Conservation (phyloP, 2,797 vertebrate genomes). For the Semotilus atromaculatus region DNA sequence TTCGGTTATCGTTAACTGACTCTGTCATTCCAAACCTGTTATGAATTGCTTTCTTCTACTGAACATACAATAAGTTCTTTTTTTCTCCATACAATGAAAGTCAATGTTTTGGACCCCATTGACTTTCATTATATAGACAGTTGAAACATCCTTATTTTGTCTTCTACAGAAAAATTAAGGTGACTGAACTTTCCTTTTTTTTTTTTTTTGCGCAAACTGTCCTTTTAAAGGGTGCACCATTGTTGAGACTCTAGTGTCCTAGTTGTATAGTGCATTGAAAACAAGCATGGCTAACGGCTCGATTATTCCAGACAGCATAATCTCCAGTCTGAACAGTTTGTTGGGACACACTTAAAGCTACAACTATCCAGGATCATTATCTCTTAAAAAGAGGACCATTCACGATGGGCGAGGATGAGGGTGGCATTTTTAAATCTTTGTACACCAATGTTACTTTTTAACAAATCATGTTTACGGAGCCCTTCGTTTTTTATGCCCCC, state of each 20-base stretch:
- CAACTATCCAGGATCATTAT: slow-evolving; percentile 23
- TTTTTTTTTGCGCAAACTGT: not conserved
- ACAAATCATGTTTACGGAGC: slow-evolving; percentile 38
- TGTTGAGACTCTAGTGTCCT: slow-evolving; percentile 72
- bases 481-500: slow-evolving; percentile 13
- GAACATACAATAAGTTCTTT: not conserved
- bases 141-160: no score
- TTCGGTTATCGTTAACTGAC: not conserved
- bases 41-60: not conserved
- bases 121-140: not conserved
- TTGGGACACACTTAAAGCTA: slow-evolving; percentile 47
- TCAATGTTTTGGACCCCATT: not conserved
- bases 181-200: no score
- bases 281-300: not conserved
- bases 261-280: slow-evolving; percentile 28
- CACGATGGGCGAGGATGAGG: not conserved
- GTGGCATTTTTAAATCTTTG: slow-evolving; percentile 45
- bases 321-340: slow-evolving; percentile 19
- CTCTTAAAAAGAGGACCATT: slow-evolving; percentile 16
- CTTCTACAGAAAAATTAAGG: no score
- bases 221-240: slow-evolving; percentile 65
- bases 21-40: not conserved
- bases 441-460: slow-evolving; percentile 58
- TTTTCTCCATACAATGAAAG: not conserved
- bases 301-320: slow-evolving; percentile 2